Base-by-base conservation (phyloP, 1,140 invertebrate genomes). In the Conus betulinus region DNA sequence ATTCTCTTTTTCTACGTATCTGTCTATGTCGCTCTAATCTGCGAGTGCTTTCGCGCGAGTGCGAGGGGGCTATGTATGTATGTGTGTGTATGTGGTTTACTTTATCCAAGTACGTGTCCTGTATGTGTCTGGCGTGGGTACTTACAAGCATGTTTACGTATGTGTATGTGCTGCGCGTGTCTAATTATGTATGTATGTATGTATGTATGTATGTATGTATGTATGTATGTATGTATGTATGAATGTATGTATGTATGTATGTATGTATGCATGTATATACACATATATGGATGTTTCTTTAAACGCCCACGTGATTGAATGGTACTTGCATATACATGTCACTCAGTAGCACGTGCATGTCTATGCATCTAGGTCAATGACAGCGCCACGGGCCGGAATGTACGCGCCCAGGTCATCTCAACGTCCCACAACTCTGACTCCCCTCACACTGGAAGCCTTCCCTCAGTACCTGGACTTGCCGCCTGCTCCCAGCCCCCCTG, bases 401-500 rank as follows among this genome's bases (percentile, higher is more conserved):
- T 87, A 87, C 52, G 85, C 85, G 2, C 71, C 85, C 25, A 78
- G 67, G 60, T 57, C 85, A 13, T 87, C 85, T 5, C 67, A 52
- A 25, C 67, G 85, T 3, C 85, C 85, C 0, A 5, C 25, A 25
- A 57, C 74, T 7, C 67, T 53, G 23, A 39, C 51, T 11, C 53
- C 85, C n/a, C 53, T 87, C 13, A 87, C 25, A 15, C 23, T 57
- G 85, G 85, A 87, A 3, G 51, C 67, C 25, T 27, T 57, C 8
- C 85, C 85, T 27, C 85, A 87, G 85, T 87, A 87, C 85, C 74
- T 87, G 74, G 85, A 87, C 10, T 57, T 87, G 17, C 85, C 85
- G 10, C 85, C 85, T 20, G 85, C 85, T 27, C 85, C 85, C 85
- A 78, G 71, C 4, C 85, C 85, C 20, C 85, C 85, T 39, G 85